Base-by-base conservation (phyloP, 1,140 invertebrate species). In the Drosophila seguyi region DNA sequence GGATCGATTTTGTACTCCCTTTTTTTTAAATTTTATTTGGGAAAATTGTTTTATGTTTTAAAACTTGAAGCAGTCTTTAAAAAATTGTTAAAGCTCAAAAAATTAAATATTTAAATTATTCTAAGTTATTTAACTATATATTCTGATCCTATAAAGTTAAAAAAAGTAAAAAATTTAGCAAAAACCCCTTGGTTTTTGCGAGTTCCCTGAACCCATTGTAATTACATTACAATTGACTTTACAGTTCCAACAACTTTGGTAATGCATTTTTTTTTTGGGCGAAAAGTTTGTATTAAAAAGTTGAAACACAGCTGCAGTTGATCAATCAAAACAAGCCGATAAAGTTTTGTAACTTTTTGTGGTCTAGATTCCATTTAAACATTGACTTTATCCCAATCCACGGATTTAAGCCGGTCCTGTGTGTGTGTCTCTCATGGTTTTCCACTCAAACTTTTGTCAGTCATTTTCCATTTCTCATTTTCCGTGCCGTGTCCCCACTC, bases 381-480 rank as follows among this genome's bases (percentile, higher is more conserved):
- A 45, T 62, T 66, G 63, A 66, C 44, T 66, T 47, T 63, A 22
- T 18, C 4, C 63, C 63, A 47, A 66, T 66, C 31, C 59, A 66
- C 10, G 63, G 59, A 52, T 66, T 66, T 68, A 68, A 66, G 38
- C 60, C 44, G 45, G 39, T 22, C 45, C 18, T n/a, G n/a, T 8
- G n/a, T 48, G 27, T 36, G 4, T 31, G 4, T 67, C 38, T n/a
- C 44, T n/a, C 44, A 42, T 44, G 38, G 47, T 39, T 67, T 48
- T 68, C 36, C 22, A 67, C 47, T 66, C 47, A 31, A 69, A 69
- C 61, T 69, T 69, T 69, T 67, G 66, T 66, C 61, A 38, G 62
- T 67, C 66, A 50, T 66, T 66, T 68, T 13, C 59, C 65, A 67
- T 63, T 67, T 63, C 25, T 34, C 41, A 60, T 66, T 61, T 67